phyloP scores from a whole-genome alignment of 2,797 vertebrate genomes.

The Enteromius trimaculatus region DNA sequence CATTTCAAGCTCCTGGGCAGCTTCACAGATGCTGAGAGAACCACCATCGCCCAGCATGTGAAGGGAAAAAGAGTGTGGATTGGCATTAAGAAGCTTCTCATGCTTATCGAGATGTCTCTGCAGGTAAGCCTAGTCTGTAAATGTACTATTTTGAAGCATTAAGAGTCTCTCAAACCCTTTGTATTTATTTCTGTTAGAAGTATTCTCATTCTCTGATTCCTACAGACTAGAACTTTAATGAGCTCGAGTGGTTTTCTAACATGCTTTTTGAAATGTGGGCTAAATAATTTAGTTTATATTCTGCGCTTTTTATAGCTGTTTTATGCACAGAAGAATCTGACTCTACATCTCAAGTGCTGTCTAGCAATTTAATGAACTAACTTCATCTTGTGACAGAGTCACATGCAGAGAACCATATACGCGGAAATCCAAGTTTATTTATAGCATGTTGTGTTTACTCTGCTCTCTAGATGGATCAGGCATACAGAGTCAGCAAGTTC shows the following conservation, averaged over 20 bases:
- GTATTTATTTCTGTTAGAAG: neutral
- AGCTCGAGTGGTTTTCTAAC: neutral
- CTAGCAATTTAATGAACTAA: neutral
- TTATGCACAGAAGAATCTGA: neutral
- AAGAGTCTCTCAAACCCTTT: neutral
- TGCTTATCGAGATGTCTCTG: conserved; percentile 97
- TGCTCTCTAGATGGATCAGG: conserved; percentile 86
- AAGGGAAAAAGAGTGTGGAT: conserved; percentile 93
- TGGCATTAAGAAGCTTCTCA: conserved; percentile 96
- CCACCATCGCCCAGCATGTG: conserved; percentile 87
- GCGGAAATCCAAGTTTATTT: neutral
- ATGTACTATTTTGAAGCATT: neutral
- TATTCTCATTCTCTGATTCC: neutral
- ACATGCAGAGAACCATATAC: neutral
- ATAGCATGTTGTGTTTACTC: conserved; percentile 17
- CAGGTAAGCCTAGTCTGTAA: conserved; percentile 79
- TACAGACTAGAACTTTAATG: conserved; percentile 8
- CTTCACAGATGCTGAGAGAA: conserved; percentile 92
- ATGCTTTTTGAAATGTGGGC: neutral
- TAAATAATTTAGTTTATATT: neutral
- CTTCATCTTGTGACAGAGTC: neutral
- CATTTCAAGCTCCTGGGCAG: conserved; percentile 86
- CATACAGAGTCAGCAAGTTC: conserved; percentile 95
- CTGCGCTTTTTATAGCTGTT: neutral
- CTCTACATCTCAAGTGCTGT: neutral